A percentile compares a stretch with the other conserved stretches of the same genome.
Conservation (phyloP, 2,797 vertebrate genomes). For the Tragopan temminckii region DNA sequence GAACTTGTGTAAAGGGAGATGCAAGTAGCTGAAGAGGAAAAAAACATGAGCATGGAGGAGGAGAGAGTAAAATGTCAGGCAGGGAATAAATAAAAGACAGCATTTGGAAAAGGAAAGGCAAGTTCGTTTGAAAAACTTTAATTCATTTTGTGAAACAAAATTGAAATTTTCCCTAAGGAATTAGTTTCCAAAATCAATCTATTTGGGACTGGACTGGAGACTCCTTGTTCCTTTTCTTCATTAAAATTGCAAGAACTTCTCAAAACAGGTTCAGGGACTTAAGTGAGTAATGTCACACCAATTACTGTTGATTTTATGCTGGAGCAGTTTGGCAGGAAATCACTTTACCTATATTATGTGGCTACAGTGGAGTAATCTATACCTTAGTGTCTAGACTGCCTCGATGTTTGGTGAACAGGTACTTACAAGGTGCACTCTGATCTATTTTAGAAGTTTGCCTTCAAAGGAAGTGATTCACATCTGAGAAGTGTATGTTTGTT, state of each 20-base stretch:
- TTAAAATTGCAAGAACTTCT: neutral
- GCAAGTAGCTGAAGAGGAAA: constrained; percentile 21
- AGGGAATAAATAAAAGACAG: neutral
- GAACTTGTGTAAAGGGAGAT: neutral
- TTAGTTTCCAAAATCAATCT: neutral
- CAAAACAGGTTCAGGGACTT: neutral
- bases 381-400: neutral
- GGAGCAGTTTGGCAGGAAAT: neutral
- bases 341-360: neutral
- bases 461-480: neutral
- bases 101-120: neutral
- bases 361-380: neutral
- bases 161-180: neutral
- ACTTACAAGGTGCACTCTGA: neutral
- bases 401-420: neutral
- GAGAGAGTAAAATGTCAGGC: neutral
- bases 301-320: neutral
- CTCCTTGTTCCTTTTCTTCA: neutral
- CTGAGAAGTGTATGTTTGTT: neutral
- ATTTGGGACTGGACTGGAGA: neutral
- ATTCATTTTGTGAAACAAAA: neutral
- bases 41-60: constrained; percentile 52
- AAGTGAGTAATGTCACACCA: neutral
- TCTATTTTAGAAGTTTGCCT: neutral
- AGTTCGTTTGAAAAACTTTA: neutral